Evolutionary conservation across 2,797 vertebrate species (phyloP), one percentile per base, ranked within the genome.

Genomic region (Bryconaethiops microstoma): DNA sequence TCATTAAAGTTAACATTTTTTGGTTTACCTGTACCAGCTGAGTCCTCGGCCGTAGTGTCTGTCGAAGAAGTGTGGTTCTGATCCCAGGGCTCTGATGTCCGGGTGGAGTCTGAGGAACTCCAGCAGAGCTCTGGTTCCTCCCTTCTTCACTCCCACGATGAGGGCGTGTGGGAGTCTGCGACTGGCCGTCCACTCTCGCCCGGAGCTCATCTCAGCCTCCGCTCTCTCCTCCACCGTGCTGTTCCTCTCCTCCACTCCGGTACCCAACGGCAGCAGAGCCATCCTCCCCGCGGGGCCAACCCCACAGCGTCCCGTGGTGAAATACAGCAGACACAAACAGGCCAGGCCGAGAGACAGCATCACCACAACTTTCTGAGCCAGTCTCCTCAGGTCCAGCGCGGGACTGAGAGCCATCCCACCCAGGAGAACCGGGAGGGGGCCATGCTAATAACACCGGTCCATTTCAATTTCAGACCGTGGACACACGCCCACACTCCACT

Each of bases 71-170:
- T 95, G 95, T 54, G 95, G 93, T 60, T 95, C 94, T 0, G 94
- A 92, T 0, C 95, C 95, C 50, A 95, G 89, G 1, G 94, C 95
- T 13, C 95, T 91, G 82, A 95, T 89, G 85, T 95, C 94, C 40
- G 95, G 95, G 60, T 95, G 95, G 23, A 95, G 94, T 69, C 95
- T 86, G 62, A 95, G 91, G n/a, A 95, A 95, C 91, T 95, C 94
- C 86, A 95, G 85, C 76, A 95, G 92, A 54, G 95, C 95, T 69
- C 94, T 84, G 45, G 94, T 95, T 67, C 94, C 94, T 59, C 94
- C 94, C 62, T 95, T 95, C 80, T 95, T 95, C 21, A 95, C 95
- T 50, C 95, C 95, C 40, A 95, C 93, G 67, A 95, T 95, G 12
- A 95, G 91, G 69, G 94, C 94, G 86, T 94, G 93, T 16, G 95